Percentiles rank a stretch among this genome's conserved stretches.
phyloP scores from a whole-genome alignment of 2,888 invertebrate genomes.

The Falcaria lacertinaria region DNA sequence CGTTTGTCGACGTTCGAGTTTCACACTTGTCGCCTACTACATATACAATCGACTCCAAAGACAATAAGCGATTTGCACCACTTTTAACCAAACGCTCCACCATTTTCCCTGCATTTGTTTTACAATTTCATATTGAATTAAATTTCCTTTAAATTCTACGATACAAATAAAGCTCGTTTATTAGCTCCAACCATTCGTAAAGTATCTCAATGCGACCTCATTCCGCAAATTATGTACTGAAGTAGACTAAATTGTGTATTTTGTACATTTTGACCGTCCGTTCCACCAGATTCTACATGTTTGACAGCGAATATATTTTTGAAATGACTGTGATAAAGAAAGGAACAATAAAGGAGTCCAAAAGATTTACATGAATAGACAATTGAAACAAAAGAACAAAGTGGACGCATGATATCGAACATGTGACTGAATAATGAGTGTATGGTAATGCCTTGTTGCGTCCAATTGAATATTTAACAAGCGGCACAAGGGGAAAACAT shows the following conservation, averaged over 20 bases:
- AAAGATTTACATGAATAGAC: slow-evolving; percentile 34
- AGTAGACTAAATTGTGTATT: too few relatives aligned
- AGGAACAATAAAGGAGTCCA: slow-evolving; percentile 11
- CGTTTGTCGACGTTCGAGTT: slow-evolving; percentile 32
- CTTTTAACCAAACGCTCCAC: slow-evolving; percentile 54
- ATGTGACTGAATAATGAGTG: slow-evolving; percentile 59
- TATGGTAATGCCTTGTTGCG: slow-evolving; percentile 57
- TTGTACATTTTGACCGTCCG: too few relatives aligned
- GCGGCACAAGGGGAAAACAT: slow-evolving; percentile 44
- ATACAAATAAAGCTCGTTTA: too few relatives aligned
- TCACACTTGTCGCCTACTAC: slow-evolving; percentile 31
- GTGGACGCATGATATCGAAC: slow-evolving; percentile 38
- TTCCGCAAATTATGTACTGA: slow-evolving; percentile 11
- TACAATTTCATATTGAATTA: too few relatives aligned
- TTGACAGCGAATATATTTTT: slow-evolving; percentile 11
- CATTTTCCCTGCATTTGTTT: too few relatives aligned
- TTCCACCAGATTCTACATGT: too few relatives aligned
- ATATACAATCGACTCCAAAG: slow-evolving; percentile 30
- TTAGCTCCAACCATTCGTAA: too few relatives aligned
- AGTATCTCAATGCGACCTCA: not conserved
- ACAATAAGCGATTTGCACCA: slow-evolving; percentile 52
- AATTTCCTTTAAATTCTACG: too few relatives aligned
- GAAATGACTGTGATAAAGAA: slow-evolving; percentile 5
- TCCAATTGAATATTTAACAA: slow-evolving; percentile 55
- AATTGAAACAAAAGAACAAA: slow-evolving; percentile 50